These are phyloP conservation scores for Etia nguti DNA, from an alignment of 2,113 vertebrate genomes.

Conservation along the genomic window DNA sequence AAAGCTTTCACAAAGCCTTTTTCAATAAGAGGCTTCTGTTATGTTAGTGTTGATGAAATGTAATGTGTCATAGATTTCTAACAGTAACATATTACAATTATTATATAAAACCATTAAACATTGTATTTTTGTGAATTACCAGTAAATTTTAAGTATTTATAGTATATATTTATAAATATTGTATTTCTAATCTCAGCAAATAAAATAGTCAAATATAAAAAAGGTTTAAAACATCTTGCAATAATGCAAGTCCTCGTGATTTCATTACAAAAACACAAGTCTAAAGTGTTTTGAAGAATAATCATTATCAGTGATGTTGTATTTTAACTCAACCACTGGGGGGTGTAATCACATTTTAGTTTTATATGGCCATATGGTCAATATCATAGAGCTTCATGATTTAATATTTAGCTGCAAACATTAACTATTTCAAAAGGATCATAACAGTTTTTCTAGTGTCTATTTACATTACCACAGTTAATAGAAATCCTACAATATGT, in stretches of 20 bases:
- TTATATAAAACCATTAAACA: not conserved
- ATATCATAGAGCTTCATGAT: not conserved
- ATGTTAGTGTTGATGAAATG: not conserved
- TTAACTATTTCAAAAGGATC: not conserved
- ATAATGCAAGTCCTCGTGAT: not conserved
- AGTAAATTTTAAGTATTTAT: not conserved
- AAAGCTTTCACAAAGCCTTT: constrained; percentile 10
- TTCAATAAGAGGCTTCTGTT: not conserved
- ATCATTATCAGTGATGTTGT: not conserved
- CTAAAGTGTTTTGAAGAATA: not conserved
- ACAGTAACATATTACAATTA: not conserved
- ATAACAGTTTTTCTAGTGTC: not conserved
- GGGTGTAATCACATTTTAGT: not conserved
- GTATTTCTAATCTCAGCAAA: not conserved
- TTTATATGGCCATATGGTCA: not conserved
- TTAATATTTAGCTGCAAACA: not conserved
- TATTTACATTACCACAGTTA: not conserved
- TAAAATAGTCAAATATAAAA: not conserved
- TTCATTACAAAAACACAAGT: not conserved
- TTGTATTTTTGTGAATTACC: not conserved
- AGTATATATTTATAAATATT: not conserved
- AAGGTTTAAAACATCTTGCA: not conserved
- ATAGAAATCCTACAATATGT: not conserved
- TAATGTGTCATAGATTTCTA: not conserved
- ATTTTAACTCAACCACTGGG: not conserved